These are phyloP conservation scores for Sacculina carcini DNA, from an alignment of 2,888 invertebrate genomes.

Conservation along the genomic window DNA sequence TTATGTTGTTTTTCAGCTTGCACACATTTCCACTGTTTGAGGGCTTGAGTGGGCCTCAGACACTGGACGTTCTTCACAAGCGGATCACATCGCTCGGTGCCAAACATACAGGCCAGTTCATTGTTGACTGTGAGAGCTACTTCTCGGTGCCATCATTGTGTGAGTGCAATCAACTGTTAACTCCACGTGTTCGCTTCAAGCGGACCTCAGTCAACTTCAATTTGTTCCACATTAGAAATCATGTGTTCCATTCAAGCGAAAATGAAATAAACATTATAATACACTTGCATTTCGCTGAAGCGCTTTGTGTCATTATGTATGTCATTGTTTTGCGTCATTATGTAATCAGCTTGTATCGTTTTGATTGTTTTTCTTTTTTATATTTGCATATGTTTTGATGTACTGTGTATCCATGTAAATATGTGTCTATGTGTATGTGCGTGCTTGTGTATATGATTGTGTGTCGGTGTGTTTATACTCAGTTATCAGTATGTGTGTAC, in stretches of 20 bases:
- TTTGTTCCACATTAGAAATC: background rate
- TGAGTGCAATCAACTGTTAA: constrained; percentile 17
- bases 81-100: constrained; percentile 63
- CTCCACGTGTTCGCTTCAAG: too few relatives aligned
- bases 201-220: too few relatives aligned
- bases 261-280: too few relatives aligned
- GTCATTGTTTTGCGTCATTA: too few relatives aligned
- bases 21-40: constrained; percentile 23
- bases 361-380: background rate
- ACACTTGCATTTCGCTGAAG: too few relatives aligned
- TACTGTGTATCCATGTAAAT: too few relatives aligned
- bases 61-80: constrained; percentile 61
- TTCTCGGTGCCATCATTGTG: constrained; percentile 19
- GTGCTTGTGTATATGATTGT: too few relatives aligned
- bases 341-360: too few relatives aligned
- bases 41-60: constrained; percentile 66
- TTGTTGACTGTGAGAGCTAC: constrained; percentile 85
- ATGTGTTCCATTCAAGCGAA: background rate
- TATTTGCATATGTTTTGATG: background rate
- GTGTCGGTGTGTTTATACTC: too few relatives aligned
- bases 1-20: too few relatives aligned
- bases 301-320: too few relatives aligned
- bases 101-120: constrained; percentile 57
- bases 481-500: background rate
- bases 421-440: too few relatives aligned